These are phyloP conservation scores for Ridgeia piscesae DNA, from an alignment of 1,140 invertebrate genomes.

Conservation along the genomic window DNA sequence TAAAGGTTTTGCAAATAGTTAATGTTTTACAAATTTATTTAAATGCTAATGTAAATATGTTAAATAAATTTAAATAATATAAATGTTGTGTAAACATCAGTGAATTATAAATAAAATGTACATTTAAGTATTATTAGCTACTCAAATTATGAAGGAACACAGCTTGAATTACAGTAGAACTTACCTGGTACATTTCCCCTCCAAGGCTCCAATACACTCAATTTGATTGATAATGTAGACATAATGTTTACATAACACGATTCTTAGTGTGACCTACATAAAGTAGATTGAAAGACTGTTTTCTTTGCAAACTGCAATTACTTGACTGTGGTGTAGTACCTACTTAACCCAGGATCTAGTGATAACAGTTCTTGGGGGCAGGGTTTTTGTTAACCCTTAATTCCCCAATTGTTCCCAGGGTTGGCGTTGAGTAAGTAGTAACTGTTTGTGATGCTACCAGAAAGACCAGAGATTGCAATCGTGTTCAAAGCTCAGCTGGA, in stretches of 20 bases:
- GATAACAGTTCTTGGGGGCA: background rate
- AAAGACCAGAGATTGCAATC: background rate
- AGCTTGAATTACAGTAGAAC: background rate
- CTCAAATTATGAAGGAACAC: background rate
- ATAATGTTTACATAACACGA: no score
- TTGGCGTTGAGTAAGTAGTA: background rate
- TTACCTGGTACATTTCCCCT: background rate
- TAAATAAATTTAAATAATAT: no score
- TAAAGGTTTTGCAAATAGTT: no score
- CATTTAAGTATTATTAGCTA: background rate
- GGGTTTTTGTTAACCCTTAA: background rate
- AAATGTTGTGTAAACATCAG: no score
- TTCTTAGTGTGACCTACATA: no score
- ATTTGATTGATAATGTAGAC: no score
- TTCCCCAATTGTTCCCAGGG: no score
- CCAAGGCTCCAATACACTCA: no score
- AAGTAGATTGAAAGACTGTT: background rate
- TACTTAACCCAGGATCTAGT: background rate
- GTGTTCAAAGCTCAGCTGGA: background rate
- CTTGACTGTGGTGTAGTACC: background rate
- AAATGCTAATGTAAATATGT: no score
- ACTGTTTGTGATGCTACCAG: background rate
- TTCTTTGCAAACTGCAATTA: background rate
- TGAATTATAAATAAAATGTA: no score
- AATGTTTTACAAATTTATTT: no score